Conservation (phyloP, 2,797 vertebrate genomes). For the Melopsittacus undulatus region DNA sequence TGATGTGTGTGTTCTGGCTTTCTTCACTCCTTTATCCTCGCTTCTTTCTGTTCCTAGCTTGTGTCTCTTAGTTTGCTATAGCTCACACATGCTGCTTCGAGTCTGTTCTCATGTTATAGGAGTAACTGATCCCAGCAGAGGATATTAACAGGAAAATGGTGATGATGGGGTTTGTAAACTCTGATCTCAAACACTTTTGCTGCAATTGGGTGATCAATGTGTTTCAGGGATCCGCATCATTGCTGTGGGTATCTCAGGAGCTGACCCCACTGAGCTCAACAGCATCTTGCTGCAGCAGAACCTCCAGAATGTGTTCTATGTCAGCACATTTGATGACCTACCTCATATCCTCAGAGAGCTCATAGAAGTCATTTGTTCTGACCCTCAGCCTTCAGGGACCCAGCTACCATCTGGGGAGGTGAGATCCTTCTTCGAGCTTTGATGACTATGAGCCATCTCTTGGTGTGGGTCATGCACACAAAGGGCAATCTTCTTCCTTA, state of each 20-base stretch:
- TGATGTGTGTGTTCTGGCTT: background rate
- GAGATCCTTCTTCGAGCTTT: background rate
- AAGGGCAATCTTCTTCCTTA: background rate
- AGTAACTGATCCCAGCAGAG: background rate
- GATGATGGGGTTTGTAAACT: background rate
- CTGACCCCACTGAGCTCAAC: conserved; percentile 82
- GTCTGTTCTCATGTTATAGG: accelerated
- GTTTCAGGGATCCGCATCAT: conserved; percentile 84
- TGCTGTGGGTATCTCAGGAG: conserved; percentile 83
- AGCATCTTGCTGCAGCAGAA: conserved; percentile 80
- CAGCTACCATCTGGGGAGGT: conserved; percentile 72
- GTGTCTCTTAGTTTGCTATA: background rate
- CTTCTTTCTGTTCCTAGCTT: background rate
- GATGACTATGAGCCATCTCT: background rate
- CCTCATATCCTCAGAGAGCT: conserved; percentile 84
- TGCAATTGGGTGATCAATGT: background rate
- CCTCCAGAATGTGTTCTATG: conserved; percentile 84
- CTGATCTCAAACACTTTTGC: background rate
- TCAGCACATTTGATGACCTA: conserved; percentile 85
- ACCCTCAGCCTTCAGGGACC: conserved; percentile 70
- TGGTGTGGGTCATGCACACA: background rate
- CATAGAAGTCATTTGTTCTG: conserved; percentile 82
- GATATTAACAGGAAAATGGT: background rate
- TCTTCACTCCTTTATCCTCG: background rate
- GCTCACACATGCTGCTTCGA: background rate